Evolutionary conservation across 1,140 invertebrate species (phyloP).

Genomic region (Drosophila pseudoananassae): DNA sequence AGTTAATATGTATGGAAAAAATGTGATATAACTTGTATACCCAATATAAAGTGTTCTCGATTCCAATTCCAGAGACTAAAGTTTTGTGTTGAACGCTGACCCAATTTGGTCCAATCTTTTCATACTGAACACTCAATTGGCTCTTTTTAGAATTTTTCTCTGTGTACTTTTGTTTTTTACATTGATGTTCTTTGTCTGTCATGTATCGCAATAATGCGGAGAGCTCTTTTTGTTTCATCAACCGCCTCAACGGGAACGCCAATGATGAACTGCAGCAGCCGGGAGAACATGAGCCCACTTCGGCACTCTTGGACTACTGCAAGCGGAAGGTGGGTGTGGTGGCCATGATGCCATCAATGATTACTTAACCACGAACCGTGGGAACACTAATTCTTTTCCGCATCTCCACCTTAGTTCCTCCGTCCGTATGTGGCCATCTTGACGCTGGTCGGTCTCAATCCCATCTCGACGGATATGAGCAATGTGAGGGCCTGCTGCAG

Average conservation of each 20-base stretch:
- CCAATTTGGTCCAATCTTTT: no score
- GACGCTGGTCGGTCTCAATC: conserved; percentile 89
- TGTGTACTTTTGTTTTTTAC: conserved; percentile 4
- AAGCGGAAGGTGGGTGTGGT: conserved; percentile 87
- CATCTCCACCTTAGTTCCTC: conserved; percentile 86
- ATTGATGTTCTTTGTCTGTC: conserved; percentile 35
- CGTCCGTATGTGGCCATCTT: conserved; percentile 90
- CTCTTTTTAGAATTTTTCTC: conserved; percentile 1
- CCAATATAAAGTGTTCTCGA: neutral
- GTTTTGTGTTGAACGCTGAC: no score
- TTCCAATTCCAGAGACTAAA: neutral
- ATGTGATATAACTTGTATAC: neutral
- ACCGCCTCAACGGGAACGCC: conserved; percentile 67
- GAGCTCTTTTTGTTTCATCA: conserved; percentile 80
- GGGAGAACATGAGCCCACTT: conserved; percentile 88
- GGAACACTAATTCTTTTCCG: conserved; percentile 1
- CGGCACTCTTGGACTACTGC: conserved; percentile 90
- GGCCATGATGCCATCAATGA: conserved; percentile 11
- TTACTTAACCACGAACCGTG: conserved; percentile 16
- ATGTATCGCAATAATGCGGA: conserved; percentile 79
- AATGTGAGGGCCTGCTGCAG: conserved; percentile 86
- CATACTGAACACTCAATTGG: neutral
- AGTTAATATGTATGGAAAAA: neutral
- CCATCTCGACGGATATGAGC: conserved; percentile 87
- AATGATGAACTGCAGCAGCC: conserved; percentile 87